Conservation (phyloP, 2,797 vertebrate species). For the Eulemur albifrons region DNA sequence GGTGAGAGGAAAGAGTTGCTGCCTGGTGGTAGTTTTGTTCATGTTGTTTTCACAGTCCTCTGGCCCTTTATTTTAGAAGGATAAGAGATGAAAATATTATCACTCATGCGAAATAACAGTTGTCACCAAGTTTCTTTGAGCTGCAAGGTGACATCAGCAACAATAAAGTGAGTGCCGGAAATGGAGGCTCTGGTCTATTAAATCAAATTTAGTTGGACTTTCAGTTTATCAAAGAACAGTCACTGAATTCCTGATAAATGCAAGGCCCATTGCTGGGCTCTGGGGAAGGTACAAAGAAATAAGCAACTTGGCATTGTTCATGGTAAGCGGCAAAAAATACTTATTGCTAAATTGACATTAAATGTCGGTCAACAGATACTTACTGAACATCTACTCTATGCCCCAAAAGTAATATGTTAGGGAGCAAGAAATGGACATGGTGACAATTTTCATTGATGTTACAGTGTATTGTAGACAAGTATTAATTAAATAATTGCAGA, state of each 20-base stretch:
- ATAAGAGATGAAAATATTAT: constrained; percentile 12
- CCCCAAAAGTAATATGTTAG: background rate
- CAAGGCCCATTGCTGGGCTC: background rate
- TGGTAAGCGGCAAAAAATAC: background rate
- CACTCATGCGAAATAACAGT: background rate
- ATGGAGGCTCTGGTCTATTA: background rate
- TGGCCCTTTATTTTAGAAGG: constrained; percentile 3
- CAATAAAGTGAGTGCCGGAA: background rate
- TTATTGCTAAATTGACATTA: background rate
- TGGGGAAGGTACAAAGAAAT: background rate
- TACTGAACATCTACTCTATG: background rate
- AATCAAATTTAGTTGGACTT: background rate
- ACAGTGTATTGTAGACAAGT: background rate
- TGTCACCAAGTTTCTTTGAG: constrained; percentile 34
- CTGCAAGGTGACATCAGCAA: constrained; percentile 9
- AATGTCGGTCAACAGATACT: background rate
- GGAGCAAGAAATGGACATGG: background rate
- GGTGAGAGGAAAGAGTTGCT: background rate
- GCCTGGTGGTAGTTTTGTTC: constrained; percentile 33
- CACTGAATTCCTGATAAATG: background rate
- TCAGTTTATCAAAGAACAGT: background rate
- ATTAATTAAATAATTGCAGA: background rate
- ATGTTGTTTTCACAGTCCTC: constrained; percentile 10
- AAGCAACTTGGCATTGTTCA: background rate
- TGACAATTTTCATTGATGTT: background rate